These are phyloP conservation scores for human DNA, from an alignment of 2,113 vertebrate species.

Conservation along the genomic window DNA sequence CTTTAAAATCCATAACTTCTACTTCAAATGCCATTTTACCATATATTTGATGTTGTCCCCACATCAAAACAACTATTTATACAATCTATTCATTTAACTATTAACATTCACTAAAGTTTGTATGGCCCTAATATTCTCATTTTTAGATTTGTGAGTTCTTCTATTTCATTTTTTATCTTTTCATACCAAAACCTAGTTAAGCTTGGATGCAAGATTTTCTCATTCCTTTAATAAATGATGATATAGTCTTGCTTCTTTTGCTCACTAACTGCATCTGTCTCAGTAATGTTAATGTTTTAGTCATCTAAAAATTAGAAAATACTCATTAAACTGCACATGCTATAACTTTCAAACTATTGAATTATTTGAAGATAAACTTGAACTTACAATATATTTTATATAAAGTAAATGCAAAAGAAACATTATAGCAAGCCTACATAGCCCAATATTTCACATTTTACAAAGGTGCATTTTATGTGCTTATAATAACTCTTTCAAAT, in stretches of 20 bases:
- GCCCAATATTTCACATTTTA: not conserved
- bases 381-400: not conserved
- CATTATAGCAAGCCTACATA: not conserved
- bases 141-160: not conserved
- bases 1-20: not conserved
- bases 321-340: not conserved
- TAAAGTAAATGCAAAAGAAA: not conserved
- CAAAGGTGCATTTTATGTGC: not conserved
- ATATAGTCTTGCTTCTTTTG: not conserved
- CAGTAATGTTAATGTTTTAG: not conserved
- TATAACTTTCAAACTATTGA: not conserved
- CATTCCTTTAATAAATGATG: not conserved
- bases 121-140: not conserved
- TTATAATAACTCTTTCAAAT: not conserved
- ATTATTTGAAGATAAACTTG: not conserved
- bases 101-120: not conserved
- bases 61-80: not conserved
- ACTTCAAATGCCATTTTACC: slow-evolving; percentile 2
- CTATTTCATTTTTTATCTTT: not conserved
- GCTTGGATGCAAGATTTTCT: not conserved
- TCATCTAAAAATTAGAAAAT: not conserved
- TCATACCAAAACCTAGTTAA: not conserved
- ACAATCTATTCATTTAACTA: not conserved
- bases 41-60: not conserved
- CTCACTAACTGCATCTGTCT: not conserved